These are phyloP conservation scores for Embidobia sp. DNA, from an alignment of 2,888 invertebrate genomes.

Conservation along the genomic window DNA sequence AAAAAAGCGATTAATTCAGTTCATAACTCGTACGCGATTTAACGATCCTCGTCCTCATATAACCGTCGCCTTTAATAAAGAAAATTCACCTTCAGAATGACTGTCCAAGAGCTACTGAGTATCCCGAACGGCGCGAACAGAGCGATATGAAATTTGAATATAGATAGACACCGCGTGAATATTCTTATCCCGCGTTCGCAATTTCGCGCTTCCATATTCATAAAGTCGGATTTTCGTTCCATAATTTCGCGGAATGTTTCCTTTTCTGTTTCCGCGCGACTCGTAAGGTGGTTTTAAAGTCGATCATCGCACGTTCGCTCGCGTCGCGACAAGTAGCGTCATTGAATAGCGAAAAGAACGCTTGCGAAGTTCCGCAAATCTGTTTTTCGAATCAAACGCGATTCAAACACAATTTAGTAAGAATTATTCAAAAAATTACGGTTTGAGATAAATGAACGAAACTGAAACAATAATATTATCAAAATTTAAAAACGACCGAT, in stretches of 20 bases:
- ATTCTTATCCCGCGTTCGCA: conserved; percentile 36
- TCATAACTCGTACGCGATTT: too few species aligned
- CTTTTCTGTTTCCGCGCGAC: conserved; percentile 28
- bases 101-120: neutral
- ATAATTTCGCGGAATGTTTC: conserved; percentile 51
- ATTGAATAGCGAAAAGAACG: conserved; percentile 36
- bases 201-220: conserved; percentile 56
- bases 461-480: too few species aligned
- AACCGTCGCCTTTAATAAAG: neutral
- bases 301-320: conserved; percentile 13
- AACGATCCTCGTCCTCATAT: too few species aligned
- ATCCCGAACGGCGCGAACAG: conserved; percentile 7
- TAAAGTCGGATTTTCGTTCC: conserved; percentile 43
- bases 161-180: conserved; percentile 47
- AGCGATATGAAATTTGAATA: conserved; percentile 49
- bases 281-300: conserved; percentile 24
- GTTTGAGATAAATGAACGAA: too few species aligned
- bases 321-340: conserved; percentile 12
- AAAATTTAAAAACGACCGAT: too few species aligned
- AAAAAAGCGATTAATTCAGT: too few species aligned
- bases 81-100: neutral
- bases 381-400: conserved; percentile 35
- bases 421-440: too few species aligned
- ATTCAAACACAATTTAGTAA: too few species aligned
- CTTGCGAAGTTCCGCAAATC: conserved; percentile 22